Percentiles rank a stretch among this genome's conserved stretches.
These are phyloP conservation scores for Anolis apletophallus DNA, from an alignment of 2,797 vertebrate species.

Conservation along the genomic window DNA sequence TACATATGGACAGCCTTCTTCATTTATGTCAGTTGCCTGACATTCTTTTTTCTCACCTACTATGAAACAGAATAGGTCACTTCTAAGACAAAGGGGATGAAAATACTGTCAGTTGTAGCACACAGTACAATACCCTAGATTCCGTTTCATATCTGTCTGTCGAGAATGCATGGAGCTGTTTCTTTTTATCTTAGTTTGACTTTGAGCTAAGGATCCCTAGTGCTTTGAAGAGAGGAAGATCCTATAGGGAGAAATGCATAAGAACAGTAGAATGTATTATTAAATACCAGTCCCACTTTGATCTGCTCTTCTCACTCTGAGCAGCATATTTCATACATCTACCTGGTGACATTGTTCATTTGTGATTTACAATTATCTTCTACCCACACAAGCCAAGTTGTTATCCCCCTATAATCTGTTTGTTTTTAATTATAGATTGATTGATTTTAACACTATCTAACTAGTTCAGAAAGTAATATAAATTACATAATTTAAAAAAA, in stretches of 20 bases:
- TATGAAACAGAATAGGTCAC: neutral
- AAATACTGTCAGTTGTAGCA: rapidly evolving
- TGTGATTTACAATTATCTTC: conserved; percentile 63
- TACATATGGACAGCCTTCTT: neutral
- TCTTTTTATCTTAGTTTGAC: conserved; percentile 39
- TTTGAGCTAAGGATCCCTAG: conserved; percentile 8
- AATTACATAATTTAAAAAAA: no score
- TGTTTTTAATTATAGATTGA: no score
- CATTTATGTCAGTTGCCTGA: conserved; percentile 1
- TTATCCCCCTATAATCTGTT: conserved; percentile 54
- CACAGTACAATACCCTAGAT: rapidly evolving
- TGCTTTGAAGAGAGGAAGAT: conserved; percentile 43
- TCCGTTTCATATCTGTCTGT: neutral
- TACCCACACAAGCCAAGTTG: conserved; percentile 50
- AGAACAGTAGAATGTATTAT: conserved; percentile 68
- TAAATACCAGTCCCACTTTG: conserved; percentile 56
- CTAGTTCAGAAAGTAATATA: no score
- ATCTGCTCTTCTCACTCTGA: conserved; percentile 54
- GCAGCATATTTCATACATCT: conserved; percentile 56
- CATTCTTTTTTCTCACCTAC: neutral
- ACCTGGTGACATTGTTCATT: conserved; percentile 58
- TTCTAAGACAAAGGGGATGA: neutral
- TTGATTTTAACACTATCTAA: no score
- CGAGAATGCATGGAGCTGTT: conserved; percentile 8
- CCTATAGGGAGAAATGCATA: conserved; percentile 47